Conservation (phyloP, 2,888 invertebrate genomes). For the Yponomeuta cagnagella region DNA sequence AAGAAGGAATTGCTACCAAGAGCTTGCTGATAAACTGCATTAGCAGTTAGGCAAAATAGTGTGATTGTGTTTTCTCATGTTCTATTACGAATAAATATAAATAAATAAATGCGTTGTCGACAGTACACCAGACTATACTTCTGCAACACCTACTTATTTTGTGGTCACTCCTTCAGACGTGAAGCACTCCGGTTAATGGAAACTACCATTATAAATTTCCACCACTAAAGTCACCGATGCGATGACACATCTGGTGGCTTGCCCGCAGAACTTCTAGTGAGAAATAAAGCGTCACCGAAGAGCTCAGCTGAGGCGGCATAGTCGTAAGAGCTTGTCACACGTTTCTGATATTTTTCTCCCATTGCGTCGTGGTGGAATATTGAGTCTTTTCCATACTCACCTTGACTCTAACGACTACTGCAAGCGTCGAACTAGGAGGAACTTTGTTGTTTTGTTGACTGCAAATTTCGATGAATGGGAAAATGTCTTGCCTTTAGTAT, state of each 20-base stretch:
- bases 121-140: neutral
- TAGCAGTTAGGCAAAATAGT: no score
- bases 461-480: no score
- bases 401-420: no score
- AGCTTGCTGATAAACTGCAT: no score
- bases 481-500: no score
- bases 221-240: conserved; percentile 30
- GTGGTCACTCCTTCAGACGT: conserved; percentile 5
- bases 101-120: no score
- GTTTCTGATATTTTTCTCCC: neutral
- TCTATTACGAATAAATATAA: no score
- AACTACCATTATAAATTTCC: conserved; percentile 67
- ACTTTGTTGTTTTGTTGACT: no score
- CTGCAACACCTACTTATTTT: neutral
- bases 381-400: no score
- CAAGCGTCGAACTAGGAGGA: no score
- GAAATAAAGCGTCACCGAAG: conserved; percentile 25
- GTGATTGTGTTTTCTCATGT: no score
- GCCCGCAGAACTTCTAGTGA: neutral
- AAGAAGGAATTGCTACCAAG: no score
- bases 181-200: conserved; percentile 61
- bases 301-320: neutral
- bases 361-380: neutral
- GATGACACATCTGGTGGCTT: neutral
- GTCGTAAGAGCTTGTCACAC: conserved; percentile 43